These are phyloP conservation scores for Dasysyrphus albostriatus DNA, from an alignment of 2,888 invertebrate species.

Conservation along the genomic window DNA sequence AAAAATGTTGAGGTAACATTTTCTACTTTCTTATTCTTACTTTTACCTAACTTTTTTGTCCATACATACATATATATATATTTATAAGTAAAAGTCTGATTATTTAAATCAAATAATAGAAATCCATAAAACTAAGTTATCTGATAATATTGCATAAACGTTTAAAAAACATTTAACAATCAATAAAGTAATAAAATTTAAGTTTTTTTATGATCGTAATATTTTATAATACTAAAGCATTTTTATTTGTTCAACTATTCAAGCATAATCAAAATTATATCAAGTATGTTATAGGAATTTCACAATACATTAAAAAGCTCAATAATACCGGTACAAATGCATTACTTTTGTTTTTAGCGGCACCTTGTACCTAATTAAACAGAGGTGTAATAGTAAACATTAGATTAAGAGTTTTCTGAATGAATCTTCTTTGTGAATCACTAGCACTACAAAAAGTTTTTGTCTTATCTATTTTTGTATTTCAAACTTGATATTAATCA, in stretches of 20 bases:
- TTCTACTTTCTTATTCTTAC: too few relatives aligned
- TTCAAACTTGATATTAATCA: neutral
- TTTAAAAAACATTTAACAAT: neutral
- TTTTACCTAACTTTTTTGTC: too few relatives aligned
- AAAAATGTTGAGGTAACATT: too few relatives aligned
- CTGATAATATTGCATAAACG: neutral
- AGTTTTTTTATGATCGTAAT: neutral
- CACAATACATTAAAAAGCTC: neutral
- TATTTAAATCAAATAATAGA: neutral
- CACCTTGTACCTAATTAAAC: neutral
- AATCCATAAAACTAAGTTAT: neutral
- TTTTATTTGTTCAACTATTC: neutral
- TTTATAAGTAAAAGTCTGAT: neutral
- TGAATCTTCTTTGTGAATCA: constrained; percentile 1
- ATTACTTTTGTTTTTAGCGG: neutral
- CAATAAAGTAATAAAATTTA: constrained; percentile 6
- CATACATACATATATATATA: too few relatives aligned
- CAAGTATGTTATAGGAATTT: neutral
- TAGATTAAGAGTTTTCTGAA: neutral
- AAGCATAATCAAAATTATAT: neutral
- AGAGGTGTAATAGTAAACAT: neutral
- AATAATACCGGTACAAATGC: neutral
- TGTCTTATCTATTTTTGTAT: neutral
- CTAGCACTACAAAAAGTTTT: neutral
- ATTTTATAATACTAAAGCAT: neutral